phyloP scores from a whole-genome alignment of 1,140 invertebrate species.

The Triops longicaudatus region DNA sequence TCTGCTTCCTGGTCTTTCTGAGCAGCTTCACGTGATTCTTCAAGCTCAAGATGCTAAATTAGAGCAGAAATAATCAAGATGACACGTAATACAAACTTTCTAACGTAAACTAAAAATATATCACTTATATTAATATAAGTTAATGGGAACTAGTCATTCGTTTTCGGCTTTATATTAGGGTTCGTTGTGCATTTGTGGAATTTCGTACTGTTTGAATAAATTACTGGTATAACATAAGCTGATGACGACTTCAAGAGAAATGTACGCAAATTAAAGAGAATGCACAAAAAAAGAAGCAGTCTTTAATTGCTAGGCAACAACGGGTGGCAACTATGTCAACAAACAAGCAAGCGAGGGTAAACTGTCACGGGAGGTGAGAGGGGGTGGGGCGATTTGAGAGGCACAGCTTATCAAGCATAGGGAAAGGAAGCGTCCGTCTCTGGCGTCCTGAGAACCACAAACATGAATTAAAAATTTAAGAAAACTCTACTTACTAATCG shows the following conservation, averaged over 20 bases:
- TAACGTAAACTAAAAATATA: neutral
- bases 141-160: no score
- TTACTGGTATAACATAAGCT: no score
- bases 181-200: no score
- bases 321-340: neutral
- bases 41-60: conserved; percentile 31
- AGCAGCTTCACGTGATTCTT: conserved; percentile 29
- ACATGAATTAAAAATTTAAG: conserved; percentile 14
- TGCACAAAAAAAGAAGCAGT: neutral
- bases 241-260: no score
- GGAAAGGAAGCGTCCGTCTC: conserved; percentile 16
- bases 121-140: no score
- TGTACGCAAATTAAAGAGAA: neutral
- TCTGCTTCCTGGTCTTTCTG: conserved; percentile 26
- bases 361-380: neutral
- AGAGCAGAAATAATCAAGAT: conserved; percentile 20
- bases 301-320: neutral
- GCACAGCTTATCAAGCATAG: neutral
- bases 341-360: neutral
- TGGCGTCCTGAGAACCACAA: neutral
- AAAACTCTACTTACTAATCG: conserved; percentile 40
- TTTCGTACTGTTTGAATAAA: no score
- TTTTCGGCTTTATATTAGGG: no score
- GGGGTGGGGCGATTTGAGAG: neutral
- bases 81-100: neutral